Conservation (phyloP, 2,888 invertebrate species). For the Aplocera efformata region DNA sequence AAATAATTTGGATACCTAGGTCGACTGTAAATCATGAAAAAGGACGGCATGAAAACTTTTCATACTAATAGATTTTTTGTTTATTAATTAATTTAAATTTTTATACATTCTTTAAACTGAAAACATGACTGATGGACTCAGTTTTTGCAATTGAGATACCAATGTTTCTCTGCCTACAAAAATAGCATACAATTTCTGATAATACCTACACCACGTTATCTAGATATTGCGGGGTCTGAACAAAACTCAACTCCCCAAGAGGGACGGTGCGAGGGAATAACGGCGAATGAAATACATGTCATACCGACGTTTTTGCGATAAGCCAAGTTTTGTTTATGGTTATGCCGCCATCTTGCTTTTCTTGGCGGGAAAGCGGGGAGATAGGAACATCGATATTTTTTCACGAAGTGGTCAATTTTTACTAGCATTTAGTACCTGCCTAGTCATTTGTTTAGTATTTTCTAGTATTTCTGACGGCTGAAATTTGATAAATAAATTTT, state of each 20-base stretch:
- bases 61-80: too few species aligned
- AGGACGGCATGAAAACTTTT: too few species aligned
- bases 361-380: conserved; percentile 26
- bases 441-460: background rate
- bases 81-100: too few species aligned
- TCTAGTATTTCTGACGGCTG: too few species aligned
- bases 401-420: background rate
- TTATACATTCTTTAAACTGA: too few species aligned
- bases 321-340: conserved; percentile 61
- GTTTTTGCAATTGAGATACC: too few species aligned
- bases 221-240: conserved; percentile 38
- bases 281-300: conserved; percentile 55
- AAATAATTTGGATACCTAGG: too few species aligned
- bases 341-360: conserved; percentile 52
- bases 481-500: too few species aligned
- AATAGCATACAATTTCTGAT: conserved; percentile 9
- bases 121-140: too few species aligned
- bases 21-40: too few species aligned
- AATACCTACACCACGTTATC: conserved; percentile 35
- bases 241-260: conserved; percentile 39
- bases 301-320: conserved; percentile 65
- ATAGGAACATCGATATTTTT: conserved; percentile 4
- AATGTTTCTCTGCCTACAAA: background rate
- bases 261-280: conserved; percentile 47
- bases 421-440: background rate